A percentile compares a stretch with the other conserved stretches of the same genome.
These are phyloP conservation scores for Ptychodera flava DNA, from an alignment of 35 echinoderm and acorn worm genomes.

Conservation along the genomic window DNA sequence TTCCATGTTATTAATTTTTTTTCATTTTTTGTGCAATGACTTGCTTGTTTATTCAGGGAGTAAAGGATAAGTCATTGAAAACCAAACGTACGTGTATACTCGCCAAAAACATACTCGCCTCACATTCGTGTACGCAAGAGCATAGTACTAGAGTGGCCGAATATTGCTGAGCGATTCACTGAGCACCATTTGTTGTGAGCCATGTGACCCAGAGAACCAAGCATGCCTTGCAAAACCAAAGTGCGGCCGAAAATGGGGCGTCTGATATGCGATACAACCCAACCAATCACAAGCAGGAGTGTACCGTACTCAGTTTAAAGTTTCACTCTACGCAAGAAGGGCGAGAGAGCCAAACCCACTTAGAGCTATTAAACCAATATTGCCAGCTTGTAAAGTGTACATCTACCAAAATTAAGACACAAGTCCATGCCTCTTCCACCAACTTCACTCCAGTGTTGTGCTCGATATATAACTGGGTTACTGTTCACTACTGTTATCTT, in stretches of 20 bases:
- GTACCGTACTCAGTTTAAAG: neutral
- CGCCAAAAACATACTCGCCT: neutral
- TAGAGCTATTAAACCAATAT: neutral
- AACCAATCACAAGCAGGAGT: neutral
- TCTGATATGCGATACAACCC: neutral
- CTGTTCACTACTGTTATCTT: neutral
- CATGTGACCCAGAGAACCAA: neutral
- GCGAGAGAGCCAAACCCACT: neutral
- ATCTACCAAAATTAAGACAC: neutral
- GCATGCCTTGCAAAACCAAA: neutral
- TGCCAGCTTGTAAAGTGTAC: neutral
- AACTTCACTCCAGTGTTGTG: neutral
- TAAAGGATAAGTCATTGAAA: neutral
- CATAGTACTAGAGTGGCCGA: neutral
- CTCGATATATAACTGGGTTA: neutral
- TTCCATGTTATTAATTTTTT: neutral
- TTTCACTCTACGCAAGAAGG: neutral
- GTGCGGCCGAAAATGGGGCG: neutral
- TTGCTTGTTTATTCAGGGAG: neutral
- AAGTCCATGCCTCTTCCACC: neutral
- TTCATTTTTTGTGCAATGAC: slow-evolving; percentile 1
- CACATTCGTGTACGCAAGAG: neutral
- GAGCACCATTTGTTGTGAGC: neutral
- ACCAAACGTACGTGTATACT: neutral
- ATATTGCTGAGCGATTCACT: too few relatives aligned